Percentiles rank a stretch among this genome's conserved stretches.
Conservation (phyloP, 2,797 vertebrate genomes). For the Miichthys miiuy region DNA sequence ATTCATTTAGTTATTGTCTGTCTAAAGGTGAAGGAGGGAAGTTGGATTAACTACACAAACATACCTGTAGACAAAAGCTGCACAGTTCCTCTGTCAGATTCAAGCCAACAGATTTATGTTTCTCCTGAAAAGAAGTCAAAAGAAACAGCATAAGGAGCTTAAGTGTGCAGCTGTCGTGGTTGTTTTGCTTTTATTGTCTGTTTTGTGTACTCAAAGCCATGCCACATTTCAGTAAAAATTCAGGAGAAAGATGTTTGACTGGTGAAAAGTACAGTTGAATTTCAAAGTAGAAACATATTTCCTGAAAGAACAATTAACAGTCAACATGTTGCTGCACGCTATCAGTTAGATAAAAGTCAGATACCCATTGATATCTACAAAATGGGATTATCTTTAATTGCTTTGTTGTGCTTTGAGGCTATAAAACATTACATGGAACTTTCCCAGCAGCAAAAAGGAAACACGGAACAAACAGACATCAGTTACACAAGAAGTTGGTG, state of each 20-base stretch:
- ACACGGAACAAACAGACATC: neutral
- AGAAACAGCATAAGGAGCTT: neutral
- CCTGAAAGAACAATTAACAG: neutral
- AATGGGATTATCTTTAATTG: neutral
- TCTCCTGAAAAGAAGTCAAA: slow-evolving; percentile 61
- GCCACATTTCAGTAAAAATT: neutral
- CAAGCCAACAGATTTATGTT: slow-evolving; percentile 52
- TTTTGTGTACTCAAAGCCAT: neutral
- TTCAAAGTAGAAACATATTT: neutral
- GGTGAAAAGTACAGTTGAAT: neutral
- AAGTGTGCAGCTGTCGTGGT: neutral
- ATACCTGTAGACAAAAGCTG: slow-evolving; percentile 79
- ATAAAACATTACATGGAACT: neutral
- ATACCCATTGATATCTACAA: neutral
- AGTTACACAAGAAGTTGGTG: neutral
- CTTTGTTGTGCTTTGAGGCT: neutral
- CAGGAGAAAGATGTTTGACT: neutral
- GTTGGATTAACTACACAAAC: neutral
- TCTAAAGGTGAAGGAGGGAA: neutral
- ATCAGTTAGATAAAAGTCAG: neutral
- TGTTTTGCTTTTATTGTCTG: neutral
- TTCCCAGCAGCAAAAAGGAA: slow-evolving; percentile 6
- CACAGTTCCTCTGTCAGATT: slow-evolving; percentile 59
- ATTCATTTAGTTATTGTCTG: slow-evolving; percentile 3
- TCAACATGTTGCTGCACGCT: neutral